Conservation (phyloP, 2,888 invertebrate species). For the Eupithecia dodoneata region DNA sequence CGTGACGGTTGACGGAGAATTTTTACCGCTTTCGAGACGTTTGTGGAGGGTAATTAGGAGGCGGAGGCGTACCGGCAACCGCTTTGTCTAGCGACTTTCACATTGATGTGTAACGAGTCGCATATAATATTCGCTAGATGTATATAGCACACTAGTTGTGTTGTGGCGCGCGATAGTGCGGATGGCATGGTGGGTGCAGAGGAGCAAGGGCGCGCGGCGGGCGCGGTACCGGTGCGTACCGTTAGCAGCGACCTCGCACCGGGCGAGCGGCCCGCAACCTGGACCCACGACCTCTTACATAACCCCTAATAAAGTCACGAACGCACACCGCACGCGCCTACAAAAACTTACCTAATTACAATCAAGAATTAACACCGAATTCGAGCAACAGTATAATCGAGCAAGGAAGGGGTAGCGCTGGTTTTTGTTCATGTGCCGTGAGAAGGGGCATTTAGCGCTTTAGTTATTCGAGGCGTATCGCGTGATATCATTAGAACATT, state of each 20-base stretch:
- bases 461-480: slow-evolving; percentile 66
- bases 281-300: slow-evolving; percentile 47
- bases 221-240: slow-evolving; percentile 66
- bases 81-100: slow-evolving; percentile 37
- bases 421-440: slow-evolving; percentile 58
- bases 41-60: slow-evolving; percentile 76
- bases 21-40: slow-evolving; percentile 68
- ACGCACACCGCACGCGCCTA: slow-evolving; percentile 53
- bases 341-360: slow-evolving; percentile 60
- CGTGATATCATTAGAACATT: slow-evolving; percentile 73
- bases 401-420: slow-evolving; percentile 52
- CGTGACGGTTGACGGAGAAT: slow-evolving; percentile 67
- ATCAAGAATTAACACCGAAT: slow-evolving; percentile 60
- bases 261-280: slow-evolving; percentile 42
- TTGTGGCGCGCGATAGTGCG: slow-evolving; percentile 20
- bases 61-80: slow-evolving; percentile 50
- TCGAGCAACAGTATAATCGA: slow-evolving; percentile 55
- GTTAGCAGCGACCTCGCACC: slow-evolving; percentile 51
- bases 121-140: slow-evolving; percentile 24
- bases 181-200: slow-evolving; percentile 40
- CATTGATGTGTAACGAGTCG: slow-evolving; percentile 28
- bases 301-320: slow-evolving; percentile 52
- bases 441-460: slow-evolving; percentile 68
- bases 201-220: slow-evolving; percentile 51
- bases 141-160: slow-evolving; percentile 16